Evolutionary conservation across 2,113 vertebrate genomes (phyloP), one percentile per base, ranked within the genome.

Genomic region (Leptodactylus fuscus): DNA sequence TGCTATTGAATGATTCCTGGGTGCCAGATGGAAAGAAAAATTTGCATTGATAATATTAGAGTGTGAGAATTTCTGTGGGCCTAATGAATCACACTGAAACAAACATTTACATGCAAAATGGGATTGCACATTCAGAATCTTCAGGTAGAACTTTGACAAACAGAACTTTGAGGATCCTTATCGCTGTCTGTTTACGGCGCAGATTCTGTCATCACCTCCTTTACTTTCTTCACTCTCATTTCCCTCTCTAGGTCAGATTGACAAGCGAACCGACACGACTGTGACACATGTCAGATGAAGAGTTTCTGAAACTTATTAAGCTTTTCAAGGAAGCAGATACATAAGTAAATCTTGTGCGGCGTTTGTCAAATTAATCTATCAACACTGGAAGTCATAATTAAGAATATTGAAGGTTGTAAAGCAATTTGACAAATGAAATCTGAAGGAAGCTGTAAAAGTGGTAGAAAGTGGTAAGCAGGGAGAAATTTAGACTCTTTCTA

Each of bases 21-120:
- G 53, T 18, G n/a, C 77, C 77, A 80, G 77, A 80, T 80, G 77
- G 77, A 80, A 62, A 60, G 76, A 58, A 80, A 80, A 80, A 80
- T 80, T 80, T 60, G 77, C 77, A 80, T 80, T 80, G 77, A 80
- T 80, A 80, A 80, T 44, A 60, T 80, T 62, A 80, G 77, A 80
- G 22, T 60, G 77, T 44, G 53, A 60, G 55, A 80, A 62, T 60
- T 80, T 78, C 75, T n/a, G 34, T 80, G 53, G 77, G 53, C 36
- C 38, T 80, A 55, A 80, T 80, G 77, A 80, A 80, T 80, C 77
- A 80, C 36, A 36, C 34, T 8, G 53, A 38, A 58, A 34, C 75
- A 36, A 55, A 55, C 76, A 79, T 79, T 58, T 79, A 60, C 77
- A 80, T 80, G 77, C 53, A 80, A 62, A 44, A 62, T 44, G 22